A percentile compares a stretch with the other conserved stretches of the same genome.
Evolutionary conservation across 1,140 invertebrate genomes (phyloP).

Genomic region (Gerris buenoi): DNA sequence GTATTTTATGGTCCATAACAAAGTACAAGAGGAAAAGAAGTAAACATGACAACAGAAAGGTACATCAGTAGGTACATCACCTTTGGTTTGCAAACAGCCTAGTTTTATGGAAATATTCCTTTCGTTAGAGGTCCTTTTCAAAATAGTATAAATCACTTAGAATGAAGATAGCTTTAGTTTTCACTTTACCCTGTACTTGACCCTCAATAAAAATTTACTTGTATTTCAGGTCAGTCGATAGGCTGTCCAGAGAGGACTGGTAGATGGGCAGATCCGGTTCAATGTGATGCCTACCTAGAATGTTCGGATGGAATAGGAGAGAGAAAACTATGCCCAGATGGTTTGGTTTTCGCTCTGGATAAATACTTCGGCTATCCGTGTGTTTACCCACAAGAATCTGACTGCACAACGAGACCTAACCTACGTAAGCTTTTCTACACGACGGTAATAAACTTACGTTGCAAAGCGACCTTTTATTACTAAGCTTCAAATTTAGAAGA

Average conservation of each 20-base stretch:
- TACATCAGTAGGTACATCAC: too few species aligned
- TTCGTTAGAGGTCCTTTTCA: too few species aligned
- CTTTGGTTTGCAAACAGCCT: too few species aligned
- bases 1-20: too few species aligned
- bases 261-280: background rate
- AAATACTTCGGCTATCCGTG: background rate
- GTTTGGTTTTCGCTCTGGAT: conserved; percentile 4
- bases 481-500: too few species aligned
- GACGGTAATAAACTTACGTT: too few species aligned
- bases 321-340: conserved; percentile 2
- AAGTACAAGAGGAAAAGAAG: too few species aligned
- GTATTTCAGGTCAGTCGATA: background rate
- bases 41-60: too few species aligned
- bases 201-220: too few species aligned
- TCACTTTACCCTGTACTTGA: background rate
- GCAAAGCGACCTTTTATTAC: too few species aligned
- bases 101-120: too few species aligned
- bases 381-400: conserved; percentile 3
- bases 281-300: conserved; percentile 9
- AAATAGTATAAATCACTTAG: too few species aligned
- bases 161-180: background rate
- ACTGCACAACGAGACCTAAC: background rate
- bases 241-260: background rate
- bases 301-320: background rate
- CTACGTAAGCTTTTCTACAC: background rate